phyloP scores from a whole-genome alignment of 2,797 vertebrate genomes.

The Acomys russatus region DNA sequence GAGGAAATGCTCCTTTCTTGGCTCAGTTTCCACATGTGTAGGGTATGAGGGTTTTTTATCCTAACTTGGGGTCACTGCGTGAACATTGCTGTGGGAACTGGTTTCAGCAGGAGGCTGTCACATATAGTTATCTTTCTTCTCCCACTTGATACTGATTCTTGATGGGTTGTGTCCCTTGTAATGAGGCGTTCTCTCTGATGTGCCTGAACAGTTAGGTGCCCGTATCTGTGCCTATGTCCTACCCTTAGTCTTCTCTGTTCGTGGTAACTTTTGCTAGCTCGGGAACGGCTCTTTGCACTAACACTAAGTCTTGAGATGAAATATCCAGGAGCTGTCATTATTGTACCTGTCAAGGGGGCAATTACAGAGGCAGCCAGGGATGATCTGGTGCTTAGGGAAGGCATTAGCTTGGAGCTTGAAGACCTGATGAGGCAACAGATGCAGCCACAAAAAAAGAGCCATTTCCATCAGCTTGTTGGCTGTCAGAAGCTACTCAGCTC shows the following conservation, averaged over 20 bases:
- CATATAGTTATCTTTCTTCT: accelerated
- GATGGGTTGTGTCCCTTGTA: accelerated
- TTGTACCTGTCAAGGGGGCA: neutral
- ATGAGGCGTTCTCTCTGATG: too few relatives aligned
- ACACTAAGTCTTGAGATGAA: neutral
- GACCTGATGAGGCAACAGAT: neutral
- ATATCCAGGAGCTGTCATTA: neutral
- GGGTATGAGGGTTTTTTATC: neutral
- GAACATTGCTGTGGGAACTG: neutral
- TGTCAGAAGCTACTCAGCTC: neutral
- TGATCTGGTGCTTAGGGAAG: neutral
- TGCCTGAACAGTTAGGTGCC: neutral
- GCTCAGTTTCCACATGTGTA: neutral
- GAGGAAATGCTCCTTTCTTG: neutral
- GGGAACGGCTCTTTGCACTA: neutral
- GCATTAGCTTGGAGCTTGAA: neutral
- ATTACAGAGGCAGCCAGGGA: neutral
- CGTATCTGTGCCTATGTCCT: neutral
- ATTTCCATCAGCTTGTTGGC: neutral
- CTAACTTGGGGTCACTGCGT: neutral
- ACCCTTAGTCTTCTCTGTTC: too few relatives aligned
- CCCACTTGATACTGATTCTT: neutral
- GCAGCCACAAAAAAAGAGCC: accelerated
- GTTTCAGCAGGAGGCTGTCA: accelerated
- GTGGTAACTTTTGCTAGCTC: too few relatives aligned